These are phyloP conservation scores for Upupa epops DNA, from an alignment of 2,113 vertebrate genomes.

Conservation along the genomic window DNA sequence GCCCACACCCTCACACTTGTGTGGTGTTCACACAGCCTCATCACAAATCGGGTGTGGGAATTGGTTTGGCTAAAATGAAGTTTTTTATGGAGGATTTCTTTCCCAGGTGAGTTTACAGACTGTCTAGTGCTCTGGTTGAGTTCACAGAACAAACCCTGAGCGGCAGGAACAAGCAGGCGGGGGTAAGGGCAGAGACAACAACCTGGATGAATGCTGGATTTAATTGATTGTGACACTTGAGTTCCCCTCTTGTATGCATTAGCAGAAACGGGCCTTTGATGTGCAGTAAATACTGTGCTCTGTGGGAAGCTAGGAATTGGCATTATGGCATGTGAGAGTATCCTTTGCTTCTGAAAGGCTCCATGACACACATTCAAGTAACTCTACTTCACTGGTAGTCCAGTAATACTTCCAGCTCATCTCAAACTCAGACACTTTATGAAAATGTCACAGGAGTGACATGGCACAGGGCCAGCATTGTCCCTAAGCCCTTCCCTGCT, in stretches of 20 bases:
- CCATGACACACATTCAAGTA: background rate
- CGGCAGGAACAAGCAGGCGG: background rate
- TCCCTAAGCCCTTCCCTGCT: background rate
- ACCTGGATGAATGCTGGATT: constrained; percentile 22
- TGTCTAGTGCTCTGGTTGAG: background rate
- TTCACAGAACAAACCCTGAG: constrained; percentile 13
- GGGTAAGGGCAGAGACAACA: constrained; percentile 27
- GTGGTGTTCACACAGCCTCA: background rate
- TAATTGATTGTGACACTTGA: constrained; percentile 51
- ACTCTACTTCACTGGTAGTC: background rate
- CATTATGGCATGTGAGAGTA: background rate
- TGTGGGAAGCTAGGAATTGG: constrained; percentile 23
- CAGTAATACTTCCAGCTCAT: constrained; percentile 6
- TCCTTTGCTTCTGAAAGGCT: constrained; percentile 42
- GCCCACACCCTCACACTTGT: background rate
- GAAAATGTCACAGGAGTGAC: background rate
- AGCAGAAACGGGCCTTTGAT: constrained; percentile 40
- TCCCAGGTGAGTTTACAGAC: background rate
- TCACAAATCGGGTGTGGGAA: background rate
- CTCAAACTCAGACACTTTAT: background rate
- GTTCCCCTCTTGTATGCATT: constrained; percentile 20
- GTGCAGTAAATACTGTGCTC: constrained; percentile 19
- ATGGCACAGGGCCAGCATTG: background rate
- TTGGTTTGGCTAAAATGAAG: background rate
- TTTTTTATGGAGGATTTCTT: background rate